Conservation (phyloP, 2,797 vertebrate genomes). For the Sebastiscus tertius region DNA sequence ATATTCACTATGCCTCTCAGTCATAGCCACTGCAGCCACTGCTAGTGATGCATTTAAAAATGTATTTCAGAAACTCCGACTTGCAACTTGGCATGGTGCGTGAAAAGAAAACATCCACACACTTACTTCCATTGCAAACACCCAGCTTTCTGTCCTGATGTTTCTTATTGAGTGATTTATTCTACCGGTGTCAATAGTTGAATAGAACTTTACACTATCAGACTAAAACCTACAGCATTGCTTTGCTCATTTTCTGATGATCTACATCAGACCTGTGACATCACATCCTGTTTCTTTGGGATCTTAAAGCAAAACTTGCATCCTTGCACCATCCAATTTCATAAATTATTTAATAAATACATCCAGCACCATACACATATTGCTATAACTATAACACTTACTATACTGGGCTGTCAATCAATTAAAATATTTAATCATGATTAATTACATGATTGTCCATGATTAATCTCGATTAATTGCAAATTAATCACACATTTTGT, state of each 20-base stretch:
- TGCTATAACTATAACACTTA: neutral
- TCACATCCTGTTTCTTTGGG: neutral
- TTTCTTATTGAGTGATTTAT: neutral
- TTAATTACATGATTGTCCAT: no score
- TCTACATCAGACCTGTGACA: neutral
- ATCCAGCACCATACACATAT: neutral
- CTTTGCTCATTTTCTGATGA: neutral
- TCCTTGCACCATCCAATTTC: neutral
- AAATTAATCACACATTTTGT: no score
- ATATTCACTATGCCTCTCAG: neutral
- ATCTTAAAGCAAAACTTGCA: neutral
- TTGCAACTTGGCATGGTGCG: neutral
- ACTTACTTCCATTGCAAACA: neutral
- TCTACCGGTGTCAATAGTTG: neutral
- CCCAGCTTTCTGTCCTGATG: neutral
- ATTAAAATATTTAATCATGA: no score
- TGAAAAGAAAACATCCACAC: neutral
- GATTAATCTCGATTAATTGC: rapidly evolving
- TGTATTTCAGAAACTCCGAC: neutral
- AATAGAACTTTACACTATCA: neutral
- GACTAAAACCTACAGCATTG: neutral
- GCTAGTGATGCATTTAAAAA: neutral
- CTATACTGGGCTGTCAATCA: neutral
- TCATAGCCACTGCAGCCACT: neutral
- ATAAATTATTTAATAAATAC: neutral